Percentiles rank a stretch among this genome's conserved stretches.
Conservation (phyloP, 1,140 invertebrate species). For the Coenobita brevimanus region DNA sequence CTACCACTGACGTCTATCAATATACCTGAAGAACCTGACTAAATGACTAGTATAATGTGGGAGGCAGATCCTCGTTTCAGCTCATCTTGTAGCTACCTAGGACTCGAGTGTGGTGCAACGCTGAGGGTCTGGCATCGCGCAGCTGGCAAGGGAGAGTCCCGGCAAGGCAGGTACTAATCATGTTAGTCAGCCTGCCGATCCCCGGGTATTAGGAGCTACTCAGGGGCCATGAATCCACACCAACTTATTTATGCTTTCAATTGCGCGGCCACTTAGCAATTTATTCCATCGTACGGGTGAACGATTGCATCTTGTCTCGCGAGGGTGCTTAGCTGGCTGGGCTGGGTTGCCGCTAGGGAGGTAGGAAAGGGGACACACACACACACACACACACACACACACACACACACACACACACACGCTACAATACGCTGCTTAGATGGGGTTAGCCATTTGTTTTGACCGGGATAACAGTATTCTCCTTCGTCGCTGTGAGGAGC, state of each 20-base stretch:
- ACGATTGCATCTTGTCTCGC: constrained; percentile 18
- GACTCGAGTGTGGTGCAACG: not conserved
- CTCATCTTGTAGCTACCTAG: not conserved
- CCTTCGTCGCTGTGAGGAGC: too few relatives aligned
- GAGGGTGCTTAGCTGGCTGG: not conserved
- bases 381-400: not conserved
- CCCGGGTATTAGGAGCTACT: not conserved
- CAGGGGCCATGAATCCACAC: constrained; percentile 8
- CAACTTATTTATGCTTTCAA: constrained; percentile 25
- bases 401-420: constrained; percentile 11
- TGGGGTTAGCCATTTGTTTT: too few relatives aligned
- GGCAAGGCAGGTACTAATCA: constrained; percentile 22
- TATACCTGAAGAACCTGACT: too few relatives aligned
- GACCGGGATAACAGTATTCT: too few relatives aligned
- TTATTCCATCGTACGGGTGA: constrained; percentile 5
- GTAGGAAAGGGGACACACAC: not conserved
- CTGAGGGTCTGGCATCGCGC: not conserved
- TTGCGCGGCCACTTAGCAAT: constrained; percentile 6
- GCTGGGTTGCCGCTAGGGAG: not conserved
- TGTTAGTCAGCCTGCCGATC: not conserved
- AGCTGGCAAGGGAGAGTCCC: not conserved
- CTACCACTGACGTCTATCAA: too few relatives aligned
- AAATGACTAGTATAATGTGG: too few relatives aligned
- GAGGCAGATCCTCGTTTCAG: too few relatives aligned
- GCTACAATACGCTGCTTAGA: too few relatives aligned